Base-by-base conservation (phyloP, 2,888 invertebrate species). In the Mamestra brassicae region DNA sequence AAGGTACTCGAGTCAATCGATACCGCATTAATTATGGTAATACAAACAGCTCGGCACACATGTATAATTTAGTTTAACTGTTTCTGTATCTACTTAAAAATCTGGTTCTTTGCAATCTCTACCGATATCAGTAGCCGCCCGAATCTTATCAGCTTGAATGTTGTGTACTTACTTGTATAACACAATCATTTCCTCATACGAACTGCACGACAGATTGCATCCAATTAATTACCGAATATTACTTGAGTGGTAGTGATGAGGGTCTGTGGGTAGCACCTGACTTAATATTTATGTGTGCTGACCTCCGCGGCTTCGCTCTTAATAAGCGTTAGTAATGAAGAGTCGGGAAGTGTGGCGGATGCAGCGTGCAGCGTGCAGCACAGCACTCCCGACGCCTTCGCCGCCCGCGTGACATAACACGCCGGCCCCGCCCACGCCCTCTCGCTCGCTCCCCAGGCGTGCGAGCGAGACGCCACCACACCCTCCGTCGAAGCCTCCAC, bases 401-500 rank as follows among this genome's bases (percentile, higher is more conserved):
- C 92, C 91, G 90, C 90, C 91, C 90, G 92, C 92, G 92, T 94
- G 94, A 94, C 95, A 94, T 93, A 93, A 94, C 94, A 92, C 88
- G 88, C 88, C 88, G 91, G 95, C 95, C 94, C 93, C 95, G 94
- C 95, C 95, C 94, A 93, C 94, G 92, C 92, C 84, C 90, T 95
- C 95, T 95, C 95, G 88, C 94, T 95, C 92, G 79, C 90, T 81
- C 94, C 62, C 80, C 82, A 77, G 74, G 55, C 42, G 95, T 82
- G 93, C 89, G 93, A 96, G 89, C 86, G 93, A 87, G 95, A 95
- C 89, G 84, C 84, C 78, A 78, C 83, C 86, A 92, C 90, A 90
- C 92, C 92, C 93, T 92, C 95, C 95, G 92, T 86, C 92, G 91
- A 95, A 96, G 95, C 96, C 96, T 96, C 91, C 93, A 88, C 92